phyloP scores from a whole-genome alignment of 1,140 invertebrate genomes.

The Muscidifurax raptorellus region DNA sequence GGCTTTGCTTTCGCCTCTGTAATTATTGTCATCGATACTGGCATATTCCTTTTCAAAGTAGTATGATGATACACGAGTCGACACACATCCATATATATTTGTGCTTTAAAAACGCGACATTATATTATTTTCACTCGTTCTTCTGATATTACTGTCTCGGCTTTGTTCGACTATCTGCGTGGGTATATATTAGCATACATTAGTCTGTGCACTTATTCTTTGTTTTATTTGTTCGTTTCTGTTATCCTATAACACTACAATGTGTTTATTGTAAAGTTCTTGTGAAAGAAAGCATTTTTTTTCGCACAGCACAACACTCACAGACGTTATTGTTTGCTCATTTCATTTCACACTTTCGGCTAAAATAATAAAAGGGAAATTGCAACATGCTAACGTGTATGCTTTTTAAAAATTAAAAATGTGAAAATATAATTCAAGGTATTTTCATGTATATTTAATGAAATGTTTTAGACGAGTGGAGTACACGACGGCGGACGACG shows the following conservation, averaged over 20 bases:
- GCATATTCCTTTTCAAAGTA: not conserved
- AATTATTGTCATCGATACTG: not conserved
- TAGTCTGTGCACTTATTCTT: conserved; percentile 20
- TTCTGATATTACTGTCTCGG: not conserved
- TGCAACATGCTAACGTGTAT: not conserved
- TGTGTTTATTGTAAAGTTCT: not conserved
- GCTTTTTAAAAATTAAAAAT: not conserved
- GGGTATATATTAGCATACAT: not conserved
- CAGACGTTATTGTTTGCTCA: not conserved
- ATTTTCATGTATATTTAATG: not conserved
- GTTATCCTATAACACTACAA: not conserved
- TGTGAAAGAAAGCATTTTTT: not conserved
- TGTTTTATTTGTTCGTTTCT: conserved; percentile 25
- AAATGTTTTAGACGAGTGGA: conserved; percentile 85
- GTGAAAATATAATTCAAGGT: too few species aligned
- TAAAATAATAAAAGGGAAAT: not conserved
- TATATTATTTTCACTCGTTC: conserved; percentile 14
- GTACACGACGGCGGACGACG: conserved; percentile 92
- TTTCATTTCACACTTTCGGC: not conserved
- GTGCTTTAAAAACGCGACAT: not conserved
- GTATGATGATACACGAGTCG: not conserved
- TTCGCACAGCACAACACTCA: not conserved
- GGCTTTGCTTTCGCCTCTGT: not conserved
- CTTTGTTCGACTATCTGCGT: not conserved
- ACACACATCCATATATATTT: not conserved